Percentiles rank a stretch among this genome's conserved stretches.
Evolutionary conservation across 2,888 invertebrate genomes (phyloP).

Genomic region (Pterostichus madidus): DNA sequence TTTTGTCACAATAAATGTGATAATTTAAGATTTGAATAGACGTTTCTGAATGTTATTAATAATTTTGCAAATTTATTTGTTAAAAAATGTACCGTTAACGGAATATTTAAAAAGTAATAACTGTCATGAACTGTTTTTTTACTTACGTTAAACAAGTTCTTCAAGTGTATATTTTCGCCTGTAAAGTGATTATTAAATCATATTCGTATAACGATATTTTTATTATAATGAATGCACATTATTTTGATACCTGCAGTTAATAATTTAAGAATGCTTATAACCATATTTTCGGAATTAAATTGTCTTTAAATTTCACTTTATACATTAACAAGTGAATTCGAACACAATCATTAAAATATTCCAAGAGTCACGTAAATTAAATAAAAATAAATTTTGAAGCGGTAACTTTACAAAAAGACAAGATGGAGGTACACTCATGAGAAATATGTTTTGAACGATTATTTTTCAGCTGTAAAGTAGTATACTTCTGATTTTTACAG

Average conservation of each 20-base stretch:
- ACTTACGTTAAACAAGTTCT: not conserved
- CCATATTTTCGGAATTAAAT: slow-evolving; percentile 11
- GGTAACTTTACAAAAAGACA: too few species aligned
- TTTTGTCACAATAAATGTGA: slow-evolving; percentile 11
- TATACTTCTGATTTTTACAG: too few species aligned
- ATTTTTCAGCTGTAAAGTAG: too few species aligned
- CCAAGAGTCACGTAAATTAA: not conserved
- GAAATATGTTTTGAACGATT: not conserved
- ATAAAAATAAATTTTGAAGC: too few species aligned
- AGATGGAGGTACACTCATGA: not conserved
- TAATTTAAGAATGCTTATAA: not conserved
- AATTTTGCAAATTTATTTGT: slow-evolving; percentile 2
- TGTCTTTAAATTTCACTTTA: slow-evolving; percentile 8
- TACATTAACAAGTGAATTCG: too few species aligned
- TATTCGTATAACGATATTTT: slow-evolving; percentile 1
- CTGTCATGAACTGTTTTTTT: not conserved
- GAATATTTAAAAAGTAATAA: not conserved
- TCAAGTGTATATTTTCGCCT: slow-evolving; percentile 3
- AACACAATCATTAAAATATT: not conserved
- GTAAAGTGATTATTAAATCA: slow-evolving; percentile 6
- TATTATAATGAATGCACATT: not conserved
- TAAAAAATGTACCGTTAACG: not conserved
- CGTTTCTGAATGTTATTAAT: not conserved
- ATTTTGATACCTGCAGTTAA: not conserved
- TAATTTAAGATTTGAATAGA: not conserved